Evolutionary conservation across 2,888 invertebrate species (phyloP), one percentile per base, ranked within the genome.

Genomic region (Apodemia hepburni): DNA sequence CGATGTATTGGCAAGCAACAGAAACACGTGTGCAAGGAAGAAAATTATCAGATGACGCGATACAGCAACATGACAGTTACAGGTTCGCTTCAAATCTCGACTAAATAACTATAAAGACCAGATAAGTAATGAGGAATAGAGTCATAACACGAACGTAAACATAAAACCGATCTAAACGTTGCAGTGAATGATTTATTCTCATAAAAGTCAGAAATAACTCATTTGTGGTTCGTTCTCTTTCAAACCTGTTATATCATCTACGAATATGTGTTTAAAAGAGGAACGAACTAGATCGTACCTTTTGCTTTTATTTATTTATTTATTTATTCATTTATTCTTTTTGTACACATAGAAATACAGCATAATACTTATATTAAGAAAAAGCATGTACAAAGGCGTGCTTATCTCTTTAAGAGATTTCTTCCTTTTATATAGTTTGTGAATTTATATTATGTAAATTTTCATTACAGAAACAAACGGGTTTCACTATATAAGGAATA

Each of bases 1-100:
- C 84, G 87, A 82, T 78, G 76, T 79, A 82, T 82, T 83, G 87
- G 84, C 87, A 79, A 84, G 76, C 85, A 82, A 83, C 81, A 82
- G 82, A 76, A 78, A 72, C 75, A 71, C 75, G 70, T 64, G 58
- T 62, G 65, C 63, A 66, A 74, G 70, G 70, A 75, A 75, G 72
- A 73, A 73, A 78, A 76, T 77, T 78, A 75, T 54, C 54, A n/a
- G 12, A 18, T 51, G 22, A 51, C 51, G 51, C 22, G 22, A 0
- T 54, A 29, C 27, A 15, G 1, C 45, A 45, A 45, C 45, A 45
- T 54, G 54, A 54, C 54, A 54, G 29, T 54, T 51, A 22, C 54
- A 15, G 54, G 54, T 27, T 27, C 7, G 27, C 54, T 54, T 54
- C 54, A 54, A 54, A 54, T 54, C 29, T 27, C 15, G 27, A 54